phyloP scores from a whole-genome alignment of 2,888 invertebrate species.

The Brachylomia viminalis region DNA sequence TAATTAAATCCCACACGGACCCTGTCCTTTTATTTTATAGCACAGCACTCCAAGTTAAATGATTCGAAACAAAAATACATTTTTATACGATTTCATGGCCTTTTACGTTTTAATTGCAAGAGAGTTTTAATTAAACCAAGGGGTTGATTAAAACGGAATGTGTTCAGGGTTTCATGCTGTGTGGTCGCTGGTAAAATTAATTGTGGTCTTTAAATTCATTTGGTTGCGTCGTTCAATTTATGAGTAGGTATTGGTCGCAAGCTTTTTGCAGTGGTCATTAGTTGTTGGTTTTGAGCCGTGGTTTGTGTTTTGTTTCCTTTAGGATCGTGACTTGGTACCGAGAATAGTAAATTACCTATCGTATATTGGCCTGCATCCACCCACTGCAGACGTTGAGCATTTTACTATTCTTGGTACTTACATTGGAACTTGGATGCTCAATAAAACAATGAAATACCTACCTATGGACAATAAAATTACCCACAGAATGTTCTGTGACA shows the following conservation, averaged over 20 bases:
- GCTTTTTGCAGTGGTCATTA: background rate
- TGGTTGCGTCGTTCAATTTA: conserved; percentile 12
- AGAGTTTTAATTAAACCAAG: conserved; percentile 43
- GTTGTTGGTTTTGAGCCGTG: background rate
- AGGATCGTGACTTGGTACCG: too few species aligned
- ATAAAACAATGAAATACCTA: background rate
- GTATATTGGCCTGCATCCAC: too few species aligned
- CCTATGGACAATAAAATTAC: background rate
- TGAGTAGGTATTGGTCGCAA: conserved; percentile 23
- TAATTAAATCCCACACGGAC: conserved; percentile 72
- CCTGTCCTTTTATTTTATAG: conserved; percentile 54
- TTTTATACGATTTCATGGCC: conserved; percentile 43
- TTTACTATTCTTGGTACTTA: background rate
- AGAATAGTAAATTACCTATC: too few species aligned
- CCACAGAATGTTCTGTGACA: background rate
- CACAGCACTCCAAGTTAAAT: conserved; percentile 51
- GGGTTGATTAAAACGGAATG: conserved; percentile 46
- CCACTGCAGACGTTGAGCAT: background rate
- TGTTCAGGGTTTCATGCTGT: conserved; percentile 24
- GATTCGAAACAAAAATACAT: conserved; percentile 57
- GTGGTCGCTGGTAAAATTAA: conserved; percentile 36
- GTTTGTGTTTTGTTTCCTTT: background rate
- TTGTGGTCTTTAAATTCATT: conserved; percentile 43
- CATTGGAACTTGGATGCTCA: background rate
- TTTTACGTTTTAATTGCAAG: conserved; percentile 38